A percentile compares a stretch with the other conserved stretches of the same genome.
Evolutionary conservation across 2,888 invertebrate species (phyloP).

Genomic region (Oxyscelio sp.): DNA sequence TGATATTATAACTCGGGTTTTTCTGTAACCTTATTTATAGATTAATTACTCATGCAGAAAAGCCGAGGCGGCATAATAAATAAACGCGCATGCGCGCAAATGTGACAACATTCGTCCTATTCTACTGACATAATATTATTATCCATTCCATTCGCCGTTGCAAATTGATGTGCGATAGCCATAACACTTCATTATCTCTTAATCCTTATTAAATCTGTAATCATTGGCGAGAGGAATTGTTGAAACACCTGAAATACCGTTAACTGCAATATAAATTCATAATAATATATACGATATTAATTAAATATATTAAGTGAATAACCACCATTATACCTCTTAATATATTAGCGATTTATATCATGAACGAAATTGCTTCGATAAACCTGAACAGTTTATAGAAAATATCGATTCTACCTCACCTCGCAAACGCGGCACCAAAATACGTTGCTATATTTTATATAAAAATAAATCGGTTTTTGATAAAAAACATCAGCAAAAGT

Average conservation of each 20-base stretch:
- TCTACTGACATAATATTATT: slow-evolving; percentile 9
- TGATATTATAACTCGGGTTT: background rate
- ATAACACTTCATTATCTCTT: slow-evolving; percentile 45
- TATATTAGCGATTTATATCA: background rate
- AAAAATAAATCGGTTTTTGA: too few species aligned
- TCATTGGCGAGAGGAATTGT: slow-evolving; percentile 12
- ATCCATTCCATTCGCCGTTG: slow-evolving; percentile 20
- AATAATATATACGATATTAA: background rate
- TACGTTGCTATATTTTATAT: too few species aligned
- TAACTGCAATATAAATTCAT: background rate
- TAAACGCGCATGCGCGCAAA: slow-evolving; percentile 31
- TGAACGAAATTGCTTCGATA: background rate
- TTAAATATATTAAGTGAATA: background rate
- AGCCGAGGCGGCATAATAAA: slow-evolving; percentile 29
- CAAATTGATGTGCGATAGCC: slow-evolving; percentile 42
- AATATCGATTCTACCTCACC: background rate
- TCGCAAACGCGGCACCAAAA: background rate
- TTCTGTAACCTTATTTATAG: slow-evolving; percentile 28
- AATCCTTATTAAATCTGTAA: slow-evolving; percentile 28
- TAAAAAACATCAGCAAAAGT: too few species aligned
- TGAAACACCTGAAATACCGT: slow-evolving; percentile 5
- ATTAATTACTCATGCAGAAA: slow-evolving; percentile 46
- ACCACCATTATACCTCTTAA: background rate
- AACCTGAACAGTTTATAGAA: background rate
- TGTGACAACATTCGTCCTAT: slow-evolving; percentile 10